A percentile compares a stretch with the other conserved stretches of the same genome.
phyloP scores from a whole-genome alignment of 1,140 invertebrate genomes.

The Cydia fagiglandana region DNA sequence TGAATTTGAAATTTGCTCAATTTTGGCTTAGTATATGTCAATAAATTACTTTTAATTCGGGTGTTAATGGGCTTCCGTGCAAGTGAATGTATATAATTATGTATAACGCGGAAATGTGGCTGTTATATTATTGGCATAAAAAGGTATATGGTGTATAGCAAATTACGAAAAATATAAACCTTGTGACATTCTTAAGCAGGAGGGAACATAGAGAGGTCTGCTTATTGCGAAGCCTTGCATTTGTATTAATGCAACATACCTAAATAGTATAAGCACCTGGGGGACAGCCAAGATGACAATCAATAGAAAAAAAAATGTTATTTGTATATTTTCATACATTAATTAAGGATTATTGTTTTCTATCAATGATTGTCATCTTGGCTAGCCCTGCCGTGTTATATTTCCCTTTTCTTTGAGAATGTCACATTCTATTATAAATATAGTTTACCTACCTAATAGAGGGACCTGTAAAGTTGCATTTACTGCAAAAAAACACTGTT shows the following conservation, averaged over 20 bases:
- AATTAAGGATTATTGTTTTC: not conserved
- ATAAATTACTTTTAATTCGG: not conserved
- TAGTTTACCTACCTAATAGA: not conserved
- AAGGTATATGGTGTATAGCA: conserved; percentile 1
- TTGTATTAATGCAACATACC: no score
- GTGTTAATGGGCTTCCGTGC: conserved; percentile 5
- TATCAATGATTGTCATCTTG: no score
- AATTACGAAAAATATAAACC: not conserved
- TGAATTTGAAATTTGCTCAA: conserved; percentile 30
- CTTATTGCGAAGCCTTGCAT: no score
- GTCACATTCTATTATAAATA: not conserved
- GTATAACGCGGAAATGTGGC: not conserved
- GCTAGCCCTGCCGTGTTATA: not conserved
- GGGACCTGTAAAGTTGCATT: conserved; percentile 20
- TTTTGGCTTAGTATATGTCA: conserved; percentile 16
- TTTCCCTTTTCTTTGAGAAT: not conserved
- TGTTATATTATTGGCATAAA: not conserved
- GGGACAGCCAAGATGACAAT: not conserved
- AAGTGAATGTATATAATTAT: not conserved
- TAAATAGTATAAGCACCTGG: not conserved
- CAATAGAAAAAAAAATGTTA: no score
- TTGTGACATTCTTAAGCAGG: not conserved
- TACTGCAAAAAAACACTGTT: conserved; percentile 21
- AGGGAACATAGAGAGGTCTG: no score
- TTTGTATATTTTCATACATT: no score